Percentiles rank a stretch among this genome's conserved stretches.
These are phyloP conservation scores for Symphodus melops DNA, from an alignment of 2,113 vertebrate genomes.

Conservation along the genomic window DNA sequence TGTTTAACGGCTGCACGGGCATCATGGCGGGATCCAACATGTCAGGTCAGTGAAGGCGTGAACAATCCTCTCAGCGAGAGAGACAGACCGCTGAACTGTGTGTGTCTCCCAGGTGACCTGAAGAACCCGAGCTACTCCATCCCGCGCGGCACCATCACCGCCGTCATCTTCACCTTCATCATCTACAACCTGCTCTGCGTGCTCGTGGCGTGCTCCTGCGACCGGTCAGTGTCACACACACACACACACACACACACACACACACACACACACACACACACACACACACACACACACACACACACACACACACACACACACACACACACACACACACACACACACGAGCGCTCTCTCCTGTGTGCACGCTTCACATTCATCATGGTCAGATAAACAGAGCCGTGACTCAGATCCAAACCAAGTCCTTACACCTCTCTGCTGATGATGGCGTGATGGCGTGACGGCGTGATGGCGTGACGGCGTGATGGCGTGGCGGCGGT, in stretches of 20 bases:
- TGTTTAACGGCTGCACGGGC: conserved; percentile 92
- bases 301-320: no score
- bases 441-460: no score
- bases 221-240: conserved; percentile 80
- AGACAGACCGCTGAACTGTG: neutral
- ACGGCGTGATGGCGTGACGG: no score
- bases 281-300: no score
- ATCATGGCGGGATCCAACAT: conserved; percentile 94
- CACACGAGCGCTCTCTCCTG: no score
- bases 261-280: no score
- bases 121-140: conserved; percentile 92
- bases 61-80: neutral
- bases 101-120: conserved; percentile 84
- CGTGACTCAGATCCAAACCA: no score
- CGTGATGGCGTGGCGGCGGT: no score
- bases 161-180: conserved; percentile 92
- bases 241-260: neutral
- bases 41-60: conserved; percentile 83
- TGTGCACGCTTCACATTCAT: no score
- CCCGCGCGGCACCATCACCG: conserved; percentile 91
- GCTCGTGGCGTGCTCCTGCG: conserved; percentile 89
- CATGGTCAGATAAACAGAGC: no score
- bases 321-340: no score
- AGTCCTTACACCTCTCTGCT: no score
- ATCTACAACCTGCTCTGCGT: conserved; percentile 88